Conservation (phyloP, 35 echinoderm and acorn worm genomes). For the Apostichopus japonicus region DNA sequence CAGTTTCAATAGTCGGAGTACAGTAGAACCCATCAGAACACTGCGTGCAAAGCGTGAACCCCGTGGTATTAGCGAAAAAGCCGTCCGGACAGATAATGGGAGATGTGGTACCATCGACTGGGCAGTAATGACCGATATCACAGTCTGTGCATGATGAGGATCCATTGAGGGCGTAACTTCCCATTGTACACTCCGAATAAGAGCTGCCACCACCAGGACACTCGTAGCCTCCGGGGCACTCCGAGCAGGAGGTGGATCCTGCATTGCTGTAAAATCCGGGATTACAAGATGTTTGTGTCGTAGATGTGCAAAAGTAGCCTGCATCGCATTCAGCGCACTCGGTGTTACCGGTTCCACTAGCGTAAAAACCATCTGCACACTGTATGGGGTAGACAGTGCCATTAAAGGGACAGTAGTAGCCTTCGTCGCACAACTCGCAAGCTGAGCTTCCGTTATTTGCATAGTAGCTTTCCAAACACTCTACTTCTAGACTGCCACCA, state of each 20-base stretch:
- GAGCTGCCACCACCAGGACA: slow-evolving; percentile 60
- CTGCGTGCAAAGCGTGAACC: slow-evolving; percentile 50
- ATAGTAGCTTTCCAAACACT: slow-evolving; percentile 75
- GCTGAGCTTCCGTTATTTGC: slow-evolving; percentile 64
- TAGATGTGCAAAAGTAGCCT: slow-evolving; percentile 72
- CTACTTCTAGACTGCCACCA: slow-evolving; percentile 39
- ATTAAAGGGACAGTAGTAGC: slow-evolving; percentile 77
- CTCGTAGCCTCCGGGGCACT: slow-evolving; percentile 76
- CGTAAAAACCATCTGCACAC: slow-evolving; percentile 70
- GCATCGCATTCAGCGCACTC: slow-evolving; percentile 64
- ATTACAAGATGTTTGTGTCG: slow-evolving; percentile 57
- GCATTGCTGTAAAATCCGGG: slow-evolving; percentile 75
- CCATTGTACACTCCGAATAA: slow-evolving; percentile 25
- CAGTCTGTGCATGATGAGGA: slow-evolving; percentile 58
- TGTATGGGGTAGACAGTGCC: slow-evolving; percentile 47
- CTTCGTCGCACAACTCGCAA: slow-evolving; percentile 69
- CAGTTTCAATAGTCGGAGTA: slow-evolving; percentile 43
- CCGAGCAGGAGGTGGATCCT: slow-evolving; percentile 62
- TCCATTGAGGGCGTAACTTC: slow-evolving; percentile 57
- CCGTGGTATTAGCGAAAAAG: slow-evolving; percentile 50
- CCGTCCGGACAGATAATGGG: slow-evolving; percentile 74
- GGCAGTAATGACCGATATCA: slow-evolving; percentile 81
- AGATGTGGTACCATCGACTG: slow-evolving; percentile 59
- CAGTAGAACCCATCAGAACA: slow-evolving; percentile 74
- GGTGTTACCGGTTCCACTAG: slow-evolving; percentile 26